A percentile compares a stretch with the other conserved stretches of the same genome.
phyloP scores from a whole-genome alignment of 2,797 vertebrate species.

The Pterois miles region DNA sequence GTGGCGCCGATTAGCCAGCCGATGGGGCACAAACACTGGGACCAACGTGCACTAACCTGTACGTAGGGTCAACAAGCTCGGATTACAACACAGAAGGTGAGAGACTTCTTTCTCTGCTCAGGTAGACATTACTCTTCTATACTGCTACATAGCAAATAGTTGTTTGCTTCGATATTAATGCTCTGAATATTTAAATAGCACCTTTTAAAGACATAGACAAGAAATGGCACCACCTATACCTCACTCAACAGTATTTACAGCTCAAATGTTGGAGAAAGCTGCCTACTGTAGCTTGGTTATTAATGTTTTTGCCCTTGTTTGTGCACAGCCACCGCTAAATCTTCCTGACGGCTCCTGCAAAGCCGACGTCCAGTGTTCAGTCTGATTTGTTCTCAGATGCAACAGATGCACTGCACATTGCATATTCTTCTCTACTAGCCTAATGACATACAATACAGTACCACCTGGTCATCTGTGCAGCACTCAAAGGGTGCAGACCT shows the following conservation, averaged over 20 bases:
- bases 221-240: neutral
- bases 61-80: accelerated
- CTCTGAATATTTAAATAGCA: too few relatives aligned
- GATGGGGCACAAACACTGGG: too few relatives aligned
- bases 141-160: too few relatives aligned
- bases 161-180: too few relatives aligned
- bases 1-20: too few relatives aligned
- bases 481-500: slow-evolving; percentile 53
- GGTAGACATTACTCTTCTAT: too few relatives aligned
- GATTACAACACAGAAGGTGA: too few relatives aligned
- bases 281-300: neutral
- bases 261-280: neutral
- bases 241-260: neutral
- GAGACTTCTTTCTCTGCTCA: too few relatives aligned
- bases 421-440: slow-evolving; percentile 22
- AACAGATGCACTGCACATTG: slow-evolving; percentile 54
- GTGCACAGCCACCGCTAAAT: neutral
- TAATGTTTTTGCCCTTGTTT: neutral
- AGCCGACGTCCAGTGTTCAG: neutral
- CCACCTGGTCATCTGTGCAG: slow-evolving; percentile 72
- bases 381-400: neutral
- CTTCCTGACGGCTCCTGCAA: neutral
- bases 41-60: too few relatives aligned
- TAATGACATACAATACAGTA: slow-evolving; percentile 44
- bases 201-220: neutral